These are phyloP conservation scores for Zelleria hepariella DNA, from an alignment of 2,888 invertebrate genomes.

Conservation along the genomic window DNA sequence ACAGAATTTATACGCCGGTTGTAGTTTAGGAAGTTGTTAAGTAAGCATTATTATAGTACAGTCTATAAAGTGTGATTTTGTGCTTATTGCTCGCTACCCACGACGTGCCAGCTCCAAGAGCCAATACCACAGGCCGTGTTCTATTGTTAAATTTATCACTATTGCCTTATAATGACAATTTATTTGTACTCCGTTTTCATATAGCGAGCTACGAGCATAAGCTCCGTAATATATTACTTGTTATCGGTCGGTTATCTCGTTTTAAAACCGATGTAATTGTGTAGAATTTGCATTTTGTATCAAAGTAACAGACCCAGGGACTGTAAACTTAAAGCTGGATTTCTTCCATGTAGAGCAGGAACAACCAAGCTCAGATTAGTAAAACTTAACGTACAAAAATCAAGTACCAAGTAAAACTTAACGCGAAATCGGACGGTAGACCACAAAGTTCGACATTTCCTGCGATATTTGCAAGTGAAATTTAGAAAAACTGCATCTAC, in stretches of 20 bases:
- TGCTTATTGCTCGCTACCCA: background rate
- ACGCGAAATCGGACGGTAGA: too few species aligned
- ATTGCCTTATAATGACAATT: conserved; percentile 54
- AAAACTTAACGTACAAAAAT: too few species aligned
- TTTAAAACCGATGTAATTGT: conserved; percentile 37
- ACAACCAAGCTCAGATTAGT: background rate
- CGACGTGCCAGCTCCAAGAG: background rate
- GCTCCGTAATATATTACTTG: conserved; percentile 37
- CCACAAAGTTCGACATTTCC: too few species aligned
- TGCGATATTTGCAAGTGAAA: too few species aligned
- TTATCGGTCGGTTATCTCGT: conserved; percentile 34
- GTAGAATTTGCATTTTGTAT: conserved; percentile 31
- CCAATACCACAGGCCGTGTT: background rate
- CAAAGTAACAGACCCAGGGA: background rate
- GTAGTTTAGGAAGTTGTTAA: too few species aligned
- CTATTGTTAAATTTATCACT: conserved; percentile 14
- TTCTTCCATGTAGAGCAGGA: background rate
- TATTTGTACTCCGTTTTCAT: conserved; percentile 57
- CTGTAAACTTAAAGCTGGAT: background rate
- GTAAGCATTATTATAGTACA: too few species aligned
- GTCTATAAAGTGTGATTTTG: background rate
- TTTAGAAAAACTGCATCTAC: too few species aligned
- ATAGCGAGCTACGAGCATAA: conserved; percentile 35
- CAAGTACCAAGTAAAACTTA: too few species aligned
- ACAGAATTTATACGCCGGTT: too few species aligned